Percentiles rank a stretch among this genome's conserved stretches.
phyloP scores from a whole-genome alignment of 2,113 vertebrate genomes.

The Corythornis cristatus region DNA sequence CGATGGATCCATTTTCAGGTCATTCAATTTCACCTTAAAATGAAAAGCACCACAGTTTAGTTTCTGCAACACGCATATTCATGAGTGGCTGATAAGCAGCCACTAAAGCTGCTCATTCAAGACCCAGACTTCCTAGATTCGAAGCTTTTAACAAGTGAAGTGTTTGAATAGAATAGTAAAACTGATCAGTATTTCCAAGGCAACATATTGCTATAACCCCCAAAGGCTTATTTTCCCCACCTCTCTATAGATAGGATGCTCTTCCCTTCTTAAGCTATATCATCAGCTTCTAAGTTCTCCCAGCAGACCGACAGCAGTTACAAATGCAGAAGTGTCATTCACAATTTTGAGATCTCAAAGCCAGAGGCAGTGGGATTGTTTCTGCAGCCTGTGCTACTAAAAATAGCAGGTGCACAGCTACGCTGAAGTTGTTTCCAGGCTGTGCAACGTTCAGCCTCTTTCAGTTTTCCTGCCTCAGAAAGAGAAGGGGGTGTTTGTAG shows the following conservation, averaged over 20 bases:
- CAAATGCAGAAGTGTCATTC: neutral
- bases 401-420: constrained; percentile 12
- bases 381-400: constrained; percentile 16
- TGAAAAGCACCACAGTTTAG: neutral
- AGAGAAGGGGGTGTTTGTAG: neutral
- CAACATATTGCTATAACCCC: constrained; percentile 3
- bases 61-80: neutral
- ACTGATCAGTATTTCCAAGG: constrained; percentile 3
- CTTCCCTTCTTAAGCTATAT: neutral
- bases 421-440: neutral
- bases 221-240: neutral
- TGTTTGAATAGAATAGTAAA: constrained; percentile 13
- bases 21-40: constrained; percentile 46
- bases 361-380: constrained; percentile 27
- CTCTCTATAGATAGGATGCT: neutral
- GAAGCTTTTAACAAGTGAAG: constrained; percentile 23
- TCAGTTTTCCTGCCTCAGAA: neutral
- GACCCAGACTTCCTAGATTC: neutral
- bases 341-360: constrained; percentile 21
- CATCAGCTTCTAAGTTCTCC: constrained; percentile 14
- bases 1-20: constrained; percentile 77
- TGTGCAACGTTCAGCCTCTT: neutral
- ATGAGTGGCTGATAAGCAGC: neutral
- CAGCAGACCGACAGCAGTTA: neutral
- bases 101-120: neutral